Base-by-base conservation (phyloP, 2,888 invertebrate genomes). In the Lutraria lutraria region DNA sequence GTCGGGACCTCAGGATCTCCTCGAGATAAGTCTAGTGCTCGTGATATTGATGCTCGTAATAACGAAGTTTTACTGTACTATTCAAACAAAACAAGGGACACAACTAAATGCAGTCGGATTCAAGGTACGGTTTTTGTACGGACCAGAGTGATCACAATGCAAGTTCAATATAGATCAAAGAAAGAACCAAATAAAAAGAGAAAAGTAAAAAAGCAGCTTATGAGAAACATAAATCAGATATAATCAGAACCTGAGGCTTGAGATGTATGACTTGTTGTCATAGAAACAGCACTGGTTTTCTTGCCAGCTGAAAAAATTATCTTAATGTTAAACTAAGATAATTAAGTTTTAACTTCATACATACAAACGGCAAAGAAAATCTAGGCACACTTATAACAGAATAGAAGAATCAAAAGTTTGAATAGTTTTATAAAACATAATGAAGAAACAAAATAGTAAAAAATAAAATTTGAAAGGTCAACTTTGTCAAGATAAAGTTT, bases 241-340 rank as follows among this genome's bases (percentile, higher is more conserved):
- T 60, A 16, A 72, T 29, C 25, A 21, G 16, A 81, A 88, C 87
- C 83, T 88, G 87, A 88, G 31, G 83, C 87, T 80, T 88, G 87
- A 29, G 87, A 83, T 0, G 83, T 60, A 29, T 83, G 80, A 53
- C 87, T 88, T 10, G 87, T 63, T 13, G 87, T 56, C 52, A 43
- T 81, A 13, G 89, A 87, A 13, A 76, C 89, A 81, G 81, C 85
- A 76, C 89, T 91, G 54, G 86, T 88, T 86, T 91, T 91, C 91
- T 90, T 90, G 34, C 79, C 87, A 81, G 86, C 89, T 89, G 89
- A 84, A 89, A 89, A 84, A 54, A 34, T 63, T 34, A 76, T 53
- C 53, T 85, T 76, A n/a, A 76, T 72, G 19, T 54, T 34, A 53
- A 68, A n/a, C 25, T 4, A 68, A 68, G 12, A 68, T 8, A 25